Evolutionary conservation across 2,113 vertebrate genomes (phyloP), one percentile per base, ranked within the genome.

Genomic region (Oncorhynchus clarkii): DNA sequence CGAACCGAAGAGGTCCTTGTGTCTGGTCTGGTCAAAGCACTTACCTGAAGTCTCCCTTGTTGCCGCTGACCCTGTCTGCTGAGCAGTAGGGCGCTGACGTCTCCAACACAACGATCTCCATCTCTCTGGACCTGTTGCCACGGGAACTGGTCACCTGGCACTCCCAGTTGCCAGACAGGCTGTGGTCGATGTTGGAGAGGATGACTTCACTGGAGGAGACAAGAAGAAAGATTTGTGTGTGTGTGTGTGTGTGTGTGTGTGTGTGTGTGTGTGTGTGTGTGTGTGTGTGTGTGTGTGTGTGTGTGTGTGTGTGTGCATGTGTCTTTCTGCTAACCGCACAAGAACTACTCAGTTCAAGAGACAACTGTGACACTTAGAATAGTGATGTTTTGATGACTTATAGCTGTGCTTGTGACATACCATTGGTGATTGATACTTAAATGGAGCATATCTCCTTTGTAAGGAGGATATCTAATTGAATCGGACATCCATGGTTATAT

Each of bases 11-110:
- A 29, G 27, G 5, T 20, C 67, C 67, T 29, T 45, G 29, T 20
- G 27, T 5, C 16, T 67, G 24, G 26, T 26, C 64, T 26, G 26
- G 26, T 66, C 29, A 22, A n/a, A 62, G n/a, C 59, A 62, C 59
- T 80, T 92, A 97, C 96, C 95, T 95, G 92, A 96, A 97, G 75
- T 97, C 95, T 51, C 96, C 96, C 84, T 96, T 96, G 93, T 96
- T 96, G 90, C 95, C 96, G 86, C 91, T 93, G 82, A 96, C 87
- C 89, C 94, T 92, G 86, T 97, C 95, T 65, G 93, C 88, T 26
- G 94, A 92, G 81, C 96, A 97, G 89, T 95, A 96, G 3, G 92
- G 88, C 2, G 94, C 94, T 39, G 94, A 93, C 0, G 90, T 96
- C 90, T 97, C 95, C 84, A 96, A 84, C 2, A 96, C 95, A 57